A percentile compares a stretch with the other conserved stretches of the same genome.
phyloP scores from a whole-genome alignment of 2,797 vertebrate species.

The Podarcis siculus region DNA sequence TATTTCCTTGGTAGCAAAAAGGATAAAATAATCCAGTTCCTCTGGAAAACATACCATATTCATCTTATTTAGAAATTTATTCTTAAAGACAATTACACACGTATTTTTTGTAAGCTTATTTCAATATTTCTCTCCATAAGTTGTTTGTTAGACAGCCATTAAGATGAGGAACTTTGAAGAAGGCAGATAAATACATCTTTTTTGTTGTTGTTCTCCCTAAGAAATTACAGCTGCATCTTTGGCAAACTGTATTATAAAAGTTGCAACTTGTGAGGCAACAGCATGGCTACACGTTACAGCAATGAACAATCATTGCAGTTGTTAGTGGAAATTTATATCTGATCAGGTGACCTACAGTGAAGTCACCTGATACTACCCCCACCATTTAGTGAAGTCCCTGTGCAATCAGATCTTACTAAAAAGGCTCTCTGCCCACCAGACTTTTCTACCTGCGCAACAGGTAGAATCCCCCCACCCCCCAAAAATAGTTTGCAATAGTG shows the following conservation, averaged over 20 bases:
- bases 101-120: background rate
- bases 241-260: constrained; percentile 35
- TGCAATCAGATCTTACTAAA: background rate
- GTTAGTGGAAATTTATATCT: constrained; percentile 2
- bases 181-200: constrained; percentile 6
- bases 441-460: background rate
- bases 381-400: background rate
- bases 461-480: background rate
- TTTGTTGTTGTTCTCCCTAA: background rate
- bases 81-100: constrained; percentile 30
- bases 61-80: background rate
- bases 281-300: background rate
- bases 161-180: constrained; percentile 17
- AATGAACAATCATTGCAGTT: background rate
- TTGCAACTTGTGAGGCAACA: background rate
- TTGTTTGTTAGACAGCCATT: background rate
- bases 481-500: background rate
- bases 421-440: background rate
- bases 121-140: background rate
- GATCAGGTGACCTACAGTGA: too few species aligned
- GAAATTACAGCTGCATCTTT: constrained; percentile 4
- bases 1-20: constrained; percentile 42
- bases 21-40: constrained; percentile 14
- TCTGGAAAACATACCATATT: constrained; percentile 10
- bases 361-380: background rate